These are phyloP conservation scores for Arbacia lixula DNA, from an alignment of 53 echinoderm and acorn worm genomes.

Conservation along the genomic window DNA sequence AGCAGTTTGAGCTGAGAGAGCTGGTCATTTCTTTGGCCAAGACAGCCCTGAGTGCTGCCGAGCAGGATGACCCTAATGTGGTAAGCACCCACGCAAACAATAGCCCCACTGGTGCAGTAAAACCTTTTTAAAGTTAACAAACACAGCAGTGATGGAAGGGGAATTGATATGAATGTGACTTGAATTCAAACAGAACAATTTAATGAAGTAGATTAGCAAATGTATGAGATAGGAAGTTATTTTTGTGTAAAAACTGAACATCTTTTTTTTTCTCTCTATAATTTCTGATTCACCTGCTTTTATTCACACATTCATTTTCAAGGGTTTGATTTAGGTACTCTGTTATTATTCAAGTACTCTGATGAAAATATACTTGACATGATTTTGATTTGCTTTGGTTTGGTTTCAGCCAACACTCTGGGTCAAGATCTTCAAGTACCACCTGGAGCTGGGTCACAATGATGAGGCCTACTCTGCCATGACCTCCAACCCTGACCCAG, in stretches of 20 bases:
- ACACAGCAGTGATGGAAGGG: no score
- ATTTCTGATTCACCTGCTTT: neutral
- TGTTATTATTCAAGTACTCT: no score
- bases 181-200: no score
- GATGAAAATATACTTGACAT: no score
- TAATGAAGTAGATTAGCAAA: no score
- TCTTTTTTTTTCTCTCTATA: neutral
- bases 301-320: neutral
- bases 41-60: conserved; percentile 90
- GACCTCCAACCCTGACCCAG: conserved; percentile 93
- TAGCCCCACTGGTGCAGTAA: no score
- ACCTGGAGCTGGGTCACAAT: conserved; percentile 90
- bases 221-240: no score
- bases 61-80: conserved; percentile 86
- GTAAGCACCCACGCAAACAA: no score
- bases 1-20: conserved; percentile 89
- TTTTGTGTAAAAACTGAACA: no score
- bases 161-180: no score
- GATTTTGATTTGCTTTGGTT: neutral
- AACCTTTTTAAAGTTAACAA: no score
- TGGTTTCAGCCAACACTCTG: conserved; percentile 84
- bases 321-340: neutral
- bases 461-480: conserved; percentile 97
- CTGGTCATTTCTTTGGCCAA: conserved; percentile 86
- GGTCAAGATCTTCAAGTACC: conserved; percentile 97